Percentiles rank a stretch among this genome's conserved stretches.
Evolutionary conservation across 2,888 invertebrate species (phyloP).

Genomic region (Pyralis farinalis): DNA sequence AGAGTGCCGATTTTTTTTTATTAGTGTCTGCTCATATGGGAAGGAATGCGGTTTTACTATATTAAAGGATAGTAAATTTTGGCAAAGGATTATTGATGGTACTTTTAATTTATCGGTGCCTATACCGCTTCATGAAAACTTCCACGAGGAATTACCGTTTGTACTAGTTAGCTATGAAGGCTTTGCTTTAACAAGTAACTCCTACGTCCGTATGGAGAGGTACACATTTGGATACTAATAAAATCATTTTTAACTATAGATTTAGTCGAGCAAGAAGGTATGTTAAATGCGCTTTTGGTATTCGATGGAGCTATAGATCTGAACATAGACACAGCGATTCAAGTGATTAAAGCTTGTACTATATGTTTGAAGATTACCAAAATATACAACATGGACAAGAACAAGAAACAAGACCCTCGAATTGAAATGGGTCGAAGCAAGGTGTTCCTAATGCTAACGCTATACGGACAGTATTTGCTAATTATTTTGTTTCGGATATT

Average conservation of each 20-base stretch:
- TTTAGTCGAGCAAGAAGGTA: conserved; percentile 33
- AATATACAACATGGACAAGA: conserved; percentile 24
- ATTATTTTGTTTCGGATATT: no score
- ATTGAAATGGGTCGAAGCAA: conserved; percentile 22
- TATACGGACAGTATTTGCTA: conserved; percentile 27
- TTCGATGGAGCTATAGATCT: conserved; percentile 12
- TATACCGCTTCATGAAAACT: no score
- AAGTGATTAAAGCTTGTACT: conserved; percentile 23
- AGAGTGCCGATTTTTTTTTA: no score
- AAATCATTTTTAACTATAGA: conserved; percentile 35
- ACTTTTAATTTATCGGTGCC: no score
- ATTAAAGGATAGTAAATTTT: no score
- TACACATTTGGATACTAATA: conserved; percentile 24
- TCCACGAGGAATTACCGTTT: conserved; percentile 14
- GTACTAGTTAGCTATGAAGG: conserved; percentile 21
- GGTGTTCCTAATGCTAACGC: conserved; percentile 27
- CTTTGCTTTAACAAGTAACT: no score
- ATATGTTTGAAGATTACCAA: conserved; percentile 25
- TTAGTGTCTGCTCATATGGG: no score
- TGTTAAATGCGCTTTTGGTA: conserved; percentile 24
- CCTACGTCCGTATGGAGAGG: conserved; percentile 26
- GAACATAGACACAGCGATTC: conserved; percentile 19
- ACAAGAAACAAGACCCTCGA: conserved; percentile 26
- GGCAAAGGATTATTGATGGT: no score
- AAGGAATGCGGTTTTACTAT: no score